These are phyloP conservation scores for Zapornia atra DNA, from an alignment of 2,113 vertebrate genomes.

Conservation along the genomic window DNA sequence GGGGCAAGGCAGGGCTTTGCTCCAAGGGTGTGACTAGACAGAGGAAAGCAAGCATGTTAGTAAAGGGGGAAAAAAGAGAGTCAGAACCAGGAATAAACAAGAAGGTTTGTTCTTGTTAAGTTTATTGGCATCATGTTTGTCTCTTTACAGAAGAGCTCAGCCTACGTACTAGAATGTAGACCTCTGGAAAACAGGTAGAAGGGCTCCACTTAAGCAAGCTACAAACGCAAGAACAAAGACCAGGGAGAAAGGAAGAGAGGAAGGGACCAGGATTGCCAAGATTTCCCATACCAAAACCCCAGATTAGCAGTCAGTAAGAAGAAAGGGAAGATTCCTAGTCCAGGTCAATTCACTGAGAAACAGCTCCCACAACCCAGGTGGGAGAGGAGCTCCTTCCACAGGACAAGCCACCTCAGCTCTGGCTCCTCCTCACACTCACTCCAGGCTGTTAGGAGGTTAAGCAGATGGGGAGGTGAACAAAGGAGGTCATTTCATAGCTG, in stretches of 20 bases:
- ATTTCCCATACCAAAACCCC: constrained; percentile 72
- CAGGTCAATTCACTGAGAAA: constrained; percentile 47
- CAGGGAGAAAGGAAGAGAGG: constrained; percentile 66
- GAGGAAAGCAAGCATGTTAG: background rate
- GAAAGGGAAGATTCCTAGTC: constrained; percentile 53
- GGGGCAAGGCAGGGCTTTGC: background rate
- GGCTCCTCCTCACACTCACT: constrained; percentile 50
- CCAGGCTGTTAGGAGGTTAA: constrained; percentile 58
- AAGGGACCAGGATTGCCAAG: constrained; percentile 67
- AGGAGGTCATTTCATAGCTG: constrained; percentile 66
- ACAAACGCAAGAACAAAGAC: constrained; percentile 75
- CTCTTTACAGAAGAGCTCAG: constrained; percentile 84
- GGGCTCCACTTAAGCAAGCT: constrained; percentile 80
- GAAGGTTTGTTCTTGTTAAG: constrained; percentile 79
- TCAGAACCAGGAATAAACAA: constrained; percentile 65
- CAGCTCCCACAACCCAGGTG: constrained; percentile 61
- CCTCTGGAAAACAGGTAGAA: constrained; percentile 71
- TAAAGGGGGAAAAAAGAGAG: constrained; percentile 10
- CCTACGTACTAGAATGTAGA: constrained; percentile 79
- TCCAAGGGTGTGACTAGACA: background rate
- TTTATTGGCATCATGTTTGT: constrained; percentile 85
- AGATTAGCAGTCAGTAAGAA: constrained; percentile 61
- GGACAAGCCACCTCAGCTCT: constrained; percentile 57
- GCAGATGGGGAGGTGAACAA: constrained; percentile 49
- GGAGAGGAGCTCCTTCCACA: constrained; percentile 68